A percentile compares a stretch with the other conserved stretches of the same genome.
phyloP scores from a whole-genome alignment of 2,888 invertebrate genomes.

The Allygus modestus region DNA sequence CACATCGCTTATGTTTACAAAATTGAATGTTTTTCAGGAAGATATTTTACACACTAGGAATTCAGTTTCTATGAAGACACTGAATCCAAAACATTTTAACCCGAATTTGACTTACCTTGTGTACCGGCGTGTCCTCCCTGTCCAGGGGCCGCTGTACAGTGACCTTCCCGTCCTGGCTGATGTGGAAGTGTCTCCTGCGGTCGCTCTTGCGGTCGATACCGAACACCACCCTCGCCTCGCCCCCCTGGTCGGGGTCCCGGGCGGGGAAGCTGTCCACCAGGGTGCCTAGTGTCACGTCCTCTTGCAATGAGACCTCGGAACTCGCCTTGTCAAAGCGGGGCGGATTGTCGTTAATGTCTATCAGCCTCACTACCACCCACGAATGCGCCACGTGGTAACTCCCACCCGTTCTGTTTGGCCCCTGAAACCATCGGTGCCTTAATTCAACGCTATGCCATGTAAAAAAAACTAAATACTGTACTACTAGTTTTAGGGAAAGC shows the following conservation, averaged over 20 bases:
- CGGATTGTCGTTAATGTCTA: slow-evolving; percentile 98
- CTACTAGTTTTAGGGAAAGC: no score
- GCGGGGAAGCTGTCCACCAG: slow-evolving; percentile 96
- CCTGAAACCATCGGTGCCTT: slow-evolving; percentile 74
- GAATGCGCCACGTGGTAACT: slow-evolving; percentile 97
- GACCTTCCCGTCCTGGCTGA: slow-evolving; percentile 95
- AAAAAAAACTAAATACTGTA: no score
- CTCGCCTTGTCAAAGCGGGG: slow-evolving; percentile 95
- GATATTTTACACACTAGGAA: no score
- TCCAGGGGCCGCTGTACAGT: slow-evolving; percentile 95
- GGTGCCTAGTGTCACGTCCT: slow-evolving; percentile 86
- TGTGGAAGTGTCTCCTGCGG: slow-evolving; percentile 94
- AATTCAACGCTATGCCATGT: no score
- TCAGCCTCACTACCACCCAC: slow-evolving; percentile 94
- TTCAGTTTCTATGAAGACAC: no score
- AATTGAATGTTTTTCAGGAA: no score
- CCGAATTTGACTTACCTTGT: slow-evolving; percentile 85
- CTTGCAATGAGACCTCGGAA: slow-evolving; percentile 92
- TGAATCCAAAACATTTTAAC: no score
- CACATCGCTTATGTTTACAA: no score
- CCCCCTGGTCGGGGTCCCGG: slow-evolving; percentile 96
- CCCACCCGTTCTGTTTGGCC: slow-evolving; percentile 95
- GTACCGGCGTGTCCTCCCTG: slow-evolving; percentile 94
- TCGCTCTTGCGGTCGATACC: slow-evolving; percentile 96
- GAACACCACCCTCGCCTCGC: slow-evolving; percentile 93